A percentile compares a stretch with the other conserved stretches of the same genome.
phyloP scores from a whole-genome alignment of 1,140 invertebrate species.

The Odontomachus brunneus region DNA sequence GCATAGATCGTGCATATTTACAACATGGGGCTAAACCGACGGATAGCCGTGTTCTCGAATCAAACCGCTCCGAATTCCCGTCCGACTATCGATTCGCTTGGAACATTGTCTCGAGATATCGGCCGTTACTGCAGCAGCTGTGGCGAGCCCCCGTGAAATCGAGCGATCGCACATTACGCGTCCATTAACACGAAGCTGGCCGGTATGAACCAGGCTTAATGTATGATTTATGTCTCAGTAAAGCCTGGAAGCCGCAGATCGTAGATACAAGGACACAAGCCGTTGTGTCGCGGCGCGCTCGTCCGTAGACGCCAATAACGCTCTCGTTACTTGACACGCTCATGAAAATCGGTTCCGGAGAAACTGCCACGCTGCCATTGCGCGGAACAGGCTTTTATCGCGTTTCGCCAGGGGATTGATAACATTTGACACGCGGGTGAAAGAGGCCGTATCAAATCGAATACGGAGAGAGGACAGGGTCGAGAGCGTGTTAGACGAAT shows the following conservation, averaged over 20 bases:
- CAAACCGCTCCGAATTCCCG: conserved; percentile 18
- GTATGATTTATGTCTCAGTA: conserved; percentile 74
- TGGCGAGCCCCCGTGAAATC: conserved; percentile 62
- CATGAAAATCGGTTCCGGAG: conserved; percentile 61
- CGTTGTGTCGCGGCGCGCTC: conserved; percentile 3
- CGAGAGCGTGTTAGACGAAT: too few relatives aligned
- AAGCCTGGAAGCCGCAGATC: conserved; percentile 65
- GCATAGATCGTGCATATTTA: conserved; percentile 4
- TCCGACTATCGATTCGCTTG: conserved; percentile 50
- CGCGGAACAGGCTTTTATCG: conserved; percentile 14
- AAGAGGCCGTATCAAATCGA: not conserved
- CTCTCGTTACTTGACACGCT: conserved; percentile 18
- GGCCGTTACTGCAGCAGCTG: conserved; percentile 61
- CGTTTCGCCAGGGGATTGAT: not conserved
- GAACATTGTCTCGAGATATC: conserved; percentile 67
- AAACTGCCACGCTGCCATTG: conserved; percentile 46
- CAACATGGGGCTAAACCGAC: not conserved
- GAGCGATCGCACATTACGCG: conserved; percentile 68
- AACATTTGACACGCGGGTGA: not conserved
- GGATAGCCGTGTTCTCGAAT: conserved; percentile 17
- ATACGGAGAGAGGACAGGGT: not conserved
- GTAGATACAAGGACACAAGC: conserved; percentile 31
- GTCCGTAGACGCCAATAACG: conserved; percentile 8
- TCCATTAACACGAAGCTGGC: conserved; percentile 66
- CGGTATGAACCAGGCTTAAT: conserved; percentile 69